A percentile compares a stretch with the other conserved stretches of the same genome.
Conservation (phyloP, 2,113 vertebrate genomes). For the Addax nasomaculatus region DNA sequence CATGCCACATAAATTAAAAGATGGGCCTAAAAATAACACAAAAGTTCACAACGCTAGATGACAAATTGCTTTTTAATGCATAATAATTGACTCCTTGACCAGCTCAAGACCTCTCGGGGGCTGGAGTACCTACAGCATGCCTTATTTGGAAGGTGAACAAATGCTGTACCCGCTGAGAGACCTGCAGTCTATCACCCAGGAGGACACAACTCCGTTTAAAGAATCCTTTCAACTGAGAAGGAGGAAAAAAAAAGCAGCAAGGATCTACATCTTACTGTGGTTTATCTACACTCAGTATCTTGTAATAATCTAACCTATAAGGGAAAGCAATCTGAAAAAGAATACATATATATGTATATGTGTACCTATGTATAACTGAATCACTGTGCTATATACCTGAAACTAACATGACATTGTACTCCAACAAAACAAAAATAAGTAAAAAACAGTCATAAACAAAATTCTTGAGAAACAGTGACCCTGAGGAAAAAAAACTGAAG, state of each 20-base stretch:
- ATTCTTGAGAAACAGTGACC: not conserved
- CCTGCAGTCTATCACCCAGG: constrained; percentile 15
- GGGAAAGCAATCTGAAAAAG: not conserved
- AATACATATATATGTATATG: not conserved
- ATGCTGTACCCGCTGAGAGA: not conserved
- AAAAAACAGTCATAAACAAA: constrained; percentile 17
- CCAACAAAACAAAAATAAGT: not conserved
- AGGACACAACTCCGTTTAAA: not conserved
- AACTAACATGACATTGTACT: not conserved
- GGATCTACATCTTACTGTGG: not conserved
- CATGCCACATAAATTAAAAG: constrained; percentile 54
- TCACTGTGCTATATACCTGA: not conserved
- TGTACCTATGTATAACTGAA: not conserved
- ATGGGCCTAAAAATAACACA: constrained; percentile 64
- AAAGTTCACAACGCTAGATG: constrained; percentile 30
- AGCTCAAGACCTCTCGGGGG: not conserved
- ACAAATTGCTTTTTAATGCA: constrained; percentile 63
- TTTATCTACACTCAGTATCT: not conserved
- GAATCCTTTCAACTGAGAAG: constrained; percentile 14
- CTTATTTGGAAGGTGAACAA: constrained; percentile 65
- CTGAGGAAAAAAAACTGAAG: not conserved
- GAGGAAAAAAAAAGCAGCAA: not conserved
- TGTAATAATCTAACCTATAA: not conserved
- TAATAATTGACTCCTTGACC: constrained; percentile 46
- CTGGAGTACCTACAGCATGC: constrained; percentile 23